Conservation (phyloP, 2,888 invertebrate species). For the Pandemis cinnamomeana region DNA sequence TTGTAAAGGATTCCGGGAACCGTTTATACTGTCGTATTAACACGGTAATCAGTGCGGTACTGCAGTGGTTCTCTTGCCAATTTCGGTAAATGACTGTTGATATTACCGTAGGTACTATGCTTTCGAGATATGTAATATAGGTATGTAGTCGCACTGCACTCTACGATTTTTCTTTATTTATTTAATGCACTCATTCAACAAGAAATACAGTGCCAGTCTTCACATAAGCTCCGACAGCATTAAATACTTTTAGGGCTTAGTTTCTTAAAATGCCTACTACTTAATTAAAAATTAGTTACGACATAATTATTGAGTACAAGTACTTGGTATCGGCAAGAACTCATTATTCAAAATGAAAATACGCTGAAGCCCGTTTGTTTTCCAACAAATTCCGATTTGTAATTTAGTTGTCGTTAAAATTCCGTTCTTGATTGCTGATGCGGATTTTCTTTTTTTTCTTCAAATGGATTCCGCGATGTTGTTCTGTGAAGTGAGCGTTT, state of each 20-base stretch:
- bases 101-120: background rate
- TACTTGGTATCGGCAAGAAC: background rate
- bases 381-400: conserved; percentile 28
- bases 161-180: background rate
- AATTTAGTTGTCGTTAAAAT: conserved; percentile 38
- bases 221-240: no score
- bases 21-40: conserved; percentile 20
- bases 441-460: conserved; percentile 24
- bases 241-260: no score
- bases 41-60: conserved; percentile 4
- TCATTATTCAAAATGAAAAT: background rate
- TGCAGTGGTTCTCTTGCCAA: conserved; percentile 8
- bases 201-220: no score
- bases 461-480: conserved; percentile 25
- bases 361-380: conserved; percentile 1
- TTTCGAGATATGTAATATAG: background rate
- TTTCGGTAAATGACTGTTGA: background rate
- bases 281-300: no score
- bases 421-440: conserved; percentile 33
- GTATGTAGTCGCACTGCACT: background rate
- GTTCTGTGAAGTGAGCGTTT: conserved; percentile 33
- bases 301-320: no score
- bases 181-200: no score
- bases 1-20: conserved; percentile 15
- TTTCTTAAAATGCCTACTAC: no score